phyloP scores from a whole-genome alignment of 2,113 vertebrate genomes.

The Myotis davidii region DNA sequence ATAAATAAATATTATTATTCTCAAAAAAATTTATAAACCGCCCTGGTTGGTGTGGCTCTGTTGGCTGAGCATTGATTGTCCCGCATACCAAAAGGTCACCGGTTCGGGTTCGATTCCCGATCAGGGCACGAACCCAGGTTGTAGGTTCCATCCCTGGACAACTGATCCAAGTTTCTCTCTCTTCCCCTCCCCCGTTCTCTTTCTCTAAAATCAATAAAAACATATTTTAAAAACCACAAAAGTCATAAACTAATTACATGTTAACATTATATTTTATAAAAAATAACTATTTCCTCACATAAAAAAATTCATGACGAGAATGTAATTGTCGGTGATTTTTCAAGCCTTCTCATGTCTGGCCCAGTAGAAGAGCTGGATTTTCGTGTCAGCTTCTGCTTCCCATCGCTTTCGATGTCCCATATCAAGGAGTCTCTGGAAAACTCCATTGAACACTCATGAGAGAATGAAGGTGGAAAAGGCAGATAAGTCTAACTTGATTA shows the following conservation, averaged over 20 bases:
- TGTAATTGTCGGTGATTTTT: not conserved
- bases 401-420: rapidly evolving
- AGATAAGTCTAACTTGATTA: not conserved
- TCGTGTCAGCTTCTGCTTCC: not conserved
- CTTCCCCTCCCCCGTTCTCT: not conserved
- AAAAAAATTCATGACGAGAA: not conserved
- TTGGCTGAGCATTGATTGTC: not conserved
- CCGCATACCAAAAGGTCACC: not conserved
- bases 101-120: not conserved
- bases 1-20: not conserved
- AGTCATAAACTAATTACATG: not conserved
- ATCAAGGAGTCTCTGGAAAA: not conserved
- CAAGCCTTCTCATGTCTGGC: not conserved
- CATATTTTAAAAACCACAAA: not conserved
- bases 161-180: not conserved
- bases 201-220: not conserved
- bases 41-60: no score
- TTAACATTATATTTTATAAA: not conserved
- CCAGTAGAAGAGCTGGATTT: not conserved
- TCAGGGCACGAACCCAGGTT: not conserved
- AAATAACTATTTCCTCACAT: not conserved
- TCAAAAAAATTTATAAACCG: not conserved
- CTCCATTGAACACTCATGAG: not conserved
- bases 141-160: not conserved
- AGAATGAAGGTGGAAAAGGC: not conserved